Base-by-base conservation (phyloP, 2,888 invertebrate genomes). In the Protodeltote pygarga region DNA sequence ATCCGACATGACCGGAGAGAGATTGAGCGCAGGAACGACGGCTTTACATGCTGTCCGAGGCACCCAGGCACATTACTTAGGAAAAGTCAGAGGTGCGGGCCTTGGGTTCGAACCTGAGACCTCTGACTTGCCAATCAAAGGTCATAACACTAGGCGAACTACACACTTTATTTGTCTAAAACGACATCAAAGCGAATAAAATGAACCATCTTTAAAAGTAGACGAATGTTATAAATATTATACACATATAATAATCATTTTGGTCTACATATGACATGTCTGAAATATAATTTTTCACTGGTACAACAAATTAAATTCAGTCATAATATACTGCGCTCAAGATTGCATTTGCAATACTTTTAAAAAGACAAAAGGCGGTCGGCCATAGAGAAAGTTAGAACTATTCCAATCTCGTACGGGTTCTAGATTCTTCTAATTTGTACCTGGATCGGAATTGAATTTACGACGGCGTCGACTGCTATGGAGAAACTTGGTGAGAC, bases 401-500 rank as follows among this genome's bases (percentile, higher is more conserved):
- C 65, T 66, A 69, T 66, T 66, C 35, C 62, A 68, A 65, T 66
- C 44, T 37, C 13, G 39, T 46, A 27, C 46, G 19, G 29, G 48
- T 51, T 64, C 50, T 11, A 38, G 46, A 65, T 66, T 66, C 66
- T 69, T 69, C 35, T 65, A 58, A 66, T 65, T 66, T 54, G 51
- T 61, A 65, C 53, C 46, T 54, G 46, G 3, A 38, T 37, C 45
- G 38, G 35, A 65, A 69, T 69, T 50, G 44, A 61, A 58, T 65
- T 54, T 62, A 57, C 19, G n/a, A n/a, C n/a, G n/a, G 28, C 38
- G 51, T 51, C 52, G 29, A 13, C 25, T 37, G 28, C 29, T 38
- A 19, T 38, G 20, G 42, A 33, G 20, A 45, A 66, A 66, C 48
- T 66, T 69, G n/a, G 38, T 10, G 24, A 48, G 35, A 31, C 4